Base-by-base conservation (phyloP, 2,113 vertebrate species). In the Suricata suricatta region DNA sequence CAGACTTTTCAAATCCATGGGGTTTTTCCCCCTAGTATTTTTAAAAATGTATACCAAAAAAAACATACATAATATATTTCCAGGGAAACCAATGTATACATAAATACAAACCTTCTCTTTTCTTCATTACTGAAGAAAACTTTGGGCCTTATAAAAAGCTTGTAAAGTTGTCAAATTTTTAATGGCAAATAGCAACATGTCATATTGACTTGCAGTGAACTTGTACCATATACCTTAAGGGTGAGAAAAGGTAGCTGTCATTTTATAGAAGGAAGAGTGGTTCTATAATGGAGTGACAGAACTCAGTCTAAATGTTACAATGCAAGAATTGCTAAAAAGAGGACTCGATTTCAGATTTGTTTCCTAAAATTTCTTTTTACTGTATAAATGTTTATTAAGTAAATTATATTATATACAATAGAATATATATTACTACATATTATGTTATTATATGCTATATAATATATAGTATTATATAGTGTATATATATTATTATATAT, bases 141-240 rank as follows among this genome's bases (percentile, higher is more conserved):
- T 81, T 50, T 29, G 66, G n/a, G 1, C 33, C 15, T 97, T 52
- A 3, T 92, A 97, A 93, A 29, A 87, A 35, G 38, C 21, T 12
- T 52, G 72, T 72, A 90, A 80, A 95, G 52, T 52, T 91, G n/a
- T 66, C 90, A 94, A 84, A 96, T 33, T 90, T 95, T 88, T 66
- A 98, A 93, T 83, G 71, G 5, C 76, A 96, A 95, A 96, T 47
- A 96, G 85, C 90, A 93, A 71, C 11, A 66, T 94, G 72, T 94
- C 97, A 91, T 68, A 93, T 31, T 97, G 88, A 97, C 88, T 98
- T 95, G n/a, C 41, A 98, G 93, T 98, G 98, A 98, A 3, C 29
- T 89, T 88, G 13, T 69, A 93, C 57, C 88, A 97, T 68, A 93
- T 97, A 98, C 98, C 88, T 97, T 64, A 97, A 97, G 96, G 69